A percentile compares a stretch with the other conserved stretches of the same genome.
phyloP scores from a whole-genome alignment of 2,113 vertebrate species.

The Cyanocitta stelleri region DNA sequence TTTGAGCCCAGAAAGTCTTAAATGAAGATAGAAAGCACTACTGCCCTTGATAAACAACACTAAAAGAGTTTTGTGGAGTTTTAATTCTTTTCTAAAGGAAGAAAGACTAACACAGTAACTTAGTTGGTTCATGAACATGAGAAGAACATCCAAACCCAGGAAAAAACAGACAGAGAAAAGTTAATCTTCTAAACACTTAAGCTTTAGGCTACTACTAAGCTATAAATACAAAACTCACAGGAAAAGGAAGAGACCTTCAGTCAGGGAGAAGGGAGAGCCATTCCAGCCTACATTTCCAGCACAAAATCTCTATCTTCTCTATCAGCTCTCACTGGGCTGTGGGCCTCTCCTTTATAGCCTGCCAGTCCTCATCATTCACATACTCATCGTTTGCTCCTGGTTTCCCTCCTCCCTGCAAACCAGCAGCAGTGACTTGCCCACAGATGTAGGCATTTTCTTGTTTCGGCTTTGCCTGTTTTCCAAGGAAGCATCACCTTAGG shows the following conservation, averaged over 20 bases:
- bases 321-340: fast-evolving
- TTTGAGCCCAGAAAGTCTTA: not conserved
- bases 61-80: not conserved
- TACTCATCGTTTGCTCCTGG: not conserved
- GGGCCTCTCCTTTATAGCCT: not conserved
- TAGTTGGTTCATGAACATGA: not conserved
- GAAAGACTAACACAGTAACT: not conserved
- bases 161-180: not conserved
- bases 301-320: not conserved
- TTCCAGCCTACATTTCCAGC: not conserved
- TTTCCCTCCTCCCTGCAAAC: not conserved
- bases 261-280: not conserved
- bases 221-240: not conserved
- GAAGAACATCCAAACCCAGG: not conserved
- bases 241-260: not conserved
- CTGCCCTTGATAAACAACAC: not conserved
- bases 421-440: not conserved
- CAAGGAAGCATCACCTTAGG: not conserved
- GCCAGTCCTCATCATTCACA: fast-evolving
- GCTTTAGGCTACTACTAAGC: not conserved
- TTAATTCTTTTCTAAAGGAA: not conserved
- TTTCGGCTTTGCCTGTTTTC: not conserved
- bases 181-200: not conserved
- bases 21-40: not conserved
- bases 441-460: not conserved